A percentile compares a stretch with the other conserved stretches of the same genome.
Conservation (phyloP, 1,140 invertebrate genomes). For the Belonocnema kinseyi region DNA sequence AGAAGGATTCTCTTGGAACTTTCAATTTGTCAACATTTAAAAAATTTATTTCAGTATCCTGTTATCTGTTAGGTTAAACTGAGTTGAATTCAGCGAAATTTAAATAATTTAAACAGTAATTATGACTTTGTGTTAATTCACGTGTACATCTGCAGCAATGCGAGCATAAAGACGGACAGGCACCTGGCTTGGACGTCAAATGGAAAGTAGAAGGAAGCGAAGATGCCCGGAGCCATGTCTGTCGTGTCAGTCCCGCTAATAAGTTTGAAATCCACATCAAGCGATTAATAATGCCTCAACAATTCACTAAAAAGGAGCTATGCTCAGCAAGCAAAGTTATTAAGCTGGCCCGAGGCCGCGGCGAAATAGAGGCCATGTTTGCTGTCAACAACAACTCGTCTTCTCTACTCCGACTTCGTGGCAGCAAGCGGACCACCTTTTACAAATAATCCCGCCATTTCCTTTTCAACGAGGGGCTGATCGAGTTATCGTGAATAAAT, state of each 20-base stretch:
- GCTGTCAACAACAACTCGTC: conserved; percentile 67
- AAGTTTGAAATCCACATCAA: conserved; percentile 70
- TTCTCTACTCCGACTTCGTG: too few relatives aligned
- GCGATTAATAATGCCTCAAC: conserved; percentile 69
- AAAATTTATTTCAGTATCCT: background rate
- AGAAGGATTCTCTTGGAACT: too few relatives aligned
- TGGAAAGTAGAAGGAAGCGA: conserved; percentile 31
- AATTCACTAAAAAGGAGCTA: conserved; percentile 65
- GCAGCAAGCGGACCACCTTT: conserved; percentile 38
- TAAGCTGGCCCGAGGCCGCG: conserved; percentile 59
- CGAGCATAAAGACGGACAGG: background rate
- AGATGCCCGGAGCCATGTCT: conserved; percentile 54
- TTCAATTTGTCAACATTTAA: too few relatives aligned
- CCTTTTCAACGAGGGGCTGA: conserved; percentile 14
- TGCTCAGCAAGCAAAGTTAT: conserved; percentile 56
- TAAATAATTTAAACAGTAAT: conserved; percentile 16
- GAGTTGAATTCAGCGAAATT: conserved; percentile 6
- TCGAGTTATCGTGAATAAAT: conserved; percentile 18
- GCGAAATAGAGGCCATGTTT: conserved; percentile 63
- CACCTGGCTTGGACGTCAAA: conserved; percentile 61
- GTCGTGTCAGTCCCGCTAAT: conserved; percentile 65
- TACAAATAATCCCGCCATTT: conserved; percentile 45
- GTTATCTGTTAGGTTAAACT: background rate
- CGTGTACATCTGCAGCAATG: background rate
- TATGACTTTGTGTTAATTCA: background rate